phyloP scores from a whole-genome alignment of 2,113 vertebrate genomes.

The Ammodytes marinus region DNA sequence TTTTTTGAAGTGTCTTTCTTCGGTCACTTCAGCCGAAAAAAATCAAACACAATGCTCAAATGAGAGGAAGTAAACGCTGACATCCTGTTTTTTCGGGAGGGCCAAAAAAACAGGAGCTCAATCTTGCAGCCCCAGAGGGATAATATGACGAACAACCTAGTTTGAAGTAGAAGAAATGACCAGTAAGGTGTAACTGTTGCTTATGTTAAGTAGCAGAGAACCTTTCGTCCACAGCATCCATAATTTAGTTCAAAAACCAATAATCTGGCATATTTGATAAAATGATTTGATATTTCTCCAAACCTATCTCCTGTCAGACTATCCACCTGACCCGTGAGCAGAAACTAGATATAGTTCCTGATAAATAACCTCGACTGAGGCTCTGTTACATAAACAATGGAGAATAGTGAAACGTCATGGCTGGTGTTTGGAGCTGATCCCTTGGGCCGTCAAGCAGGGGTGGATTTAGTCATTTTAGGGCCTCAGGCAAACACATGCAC shows the following conservation, averaged over 20 bases:
- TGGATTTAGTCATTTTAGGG: too few relatives aligned
- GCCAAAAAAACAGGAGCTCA: constrained; percentile 23
- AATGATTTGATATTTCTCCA: not conserved
- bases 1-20: constrained; percentile 6
- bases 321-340: not conserved
- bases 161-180: not conserved
- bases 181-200: too few relatives aligned
- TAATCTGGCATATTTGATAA: not conserved
- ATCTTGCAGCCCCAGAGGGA: constrained; percentile 18
- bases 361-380: not conserved
- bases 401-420: constrained; percentile 36
- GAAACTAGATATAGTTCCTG: not conserved
- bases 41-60: constrained; percentile 68
- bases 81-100: constrained; percentile 78
- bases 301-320: not conserved
- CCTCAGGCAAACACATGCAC: too few relatives aligned
- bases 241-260: not conserved
- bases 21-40: constrained; percentile 3
- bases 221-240: not conserved
- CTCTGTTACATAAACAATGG: constrained; percentile 44
- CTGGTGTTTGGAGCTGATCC: constrained; percentile 27
- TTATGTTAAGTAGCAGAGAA: not conserved
- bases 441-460: constrained; percentile 4
- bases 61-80: constrained; percentile 71
- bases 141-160: not conserved